Evolutionary conservation across 2,888 invertebrate genomes (phyloP).

Genomic region (Habroteleia sp.): DNA sequence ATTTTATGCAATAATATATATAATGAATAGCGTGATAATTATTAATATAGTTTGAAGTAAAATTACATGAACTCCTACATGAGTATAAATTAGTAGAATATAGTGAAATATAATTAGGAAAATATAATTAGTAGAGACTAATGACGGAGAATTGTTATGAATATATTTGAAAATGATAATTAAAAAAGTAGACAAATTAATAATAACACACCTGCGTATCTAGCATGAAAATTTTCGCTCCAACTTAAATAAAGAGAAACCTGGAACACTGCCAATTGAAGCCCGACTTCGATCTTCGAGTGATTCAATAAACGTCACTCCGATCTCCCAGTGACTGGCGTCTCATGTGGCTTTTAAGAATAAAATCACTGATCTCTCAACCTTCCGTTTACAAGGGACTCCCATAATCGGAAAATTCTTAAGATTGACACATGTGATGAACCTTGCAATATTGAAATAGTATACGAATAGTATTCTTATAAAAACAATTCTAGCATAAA

Average conservation of each 20-base stretch:
- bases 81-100: too few species aligned
- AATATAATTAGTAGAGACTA: too few species aligned
- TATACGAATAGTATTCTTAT: conserved; percentile 1
- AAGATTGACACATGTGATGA: conserved; percentile 53
- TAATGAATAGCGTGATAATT: too few species aligned
- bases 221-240: conserved; percentile 62
- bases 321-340: conserved; percentile 67
- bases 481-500: too few species aligned
- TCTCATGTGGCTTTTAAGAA: conserved; percentile 66
- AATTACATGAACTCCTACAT: too few species aligned
- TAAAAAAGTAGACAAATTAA: too few species aligned
- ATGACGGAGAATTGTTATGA: too few species aligned
- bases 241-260: conserved; percentile 64
- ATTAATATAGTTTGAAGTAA: too few species aligned
- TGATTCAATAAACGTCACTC: conserved; percentile 74
- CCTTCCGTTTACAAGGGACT: conserved; percentile 54
- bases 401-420: conserved; percentile 53
- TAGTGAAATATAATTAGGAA: too few species aligned
- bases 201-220: conserved; percentile 35
- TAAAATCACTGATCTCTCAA: conserved; percentile 61
- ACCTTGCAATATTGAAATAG: conserved; percentile 27
- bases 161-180: too few species aligned
- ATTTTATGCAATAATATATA: too few species aligned
- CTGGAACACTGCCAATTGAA: conserved; percentile 67
- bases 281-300: conserved; percentile 66